Percentiles rank a stretch among this genome's conserved stretches.
phyloP scores from a whole-genome alignment of 2,888 invertebrate species.

The Mesopsocus fuscifrons region DNA sequence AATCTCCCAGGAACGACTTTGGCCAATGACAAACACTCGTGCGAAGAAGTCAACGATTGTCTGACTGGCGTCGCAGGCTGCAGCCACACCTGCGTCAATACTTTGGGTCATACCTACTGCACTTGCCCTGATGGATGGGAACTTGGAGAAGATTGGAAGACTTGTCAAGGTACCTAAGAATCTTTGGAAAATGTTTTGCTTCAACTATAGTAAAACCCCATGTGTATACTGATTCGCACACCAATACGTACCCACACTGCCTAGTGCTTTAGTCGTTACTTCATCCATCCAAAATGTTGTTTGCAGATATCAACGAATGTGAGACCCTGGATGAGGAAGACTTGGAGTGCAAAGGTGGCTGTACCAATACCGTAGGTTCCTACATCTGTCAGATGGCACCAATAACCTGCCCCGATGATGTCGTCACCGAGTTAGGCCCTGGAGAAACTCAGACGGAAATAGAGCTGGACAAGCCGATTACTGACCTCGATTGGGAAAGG shows the following conservation, averaged over 20 bases:
- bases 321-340: slow-evolving; percentile 24
- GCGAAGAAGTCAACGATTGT: slow-evolving; percentile 30
- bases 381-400: slow-evolving; percentile 32
- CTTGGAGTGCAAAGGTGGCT: slow-evolving; percentile 29
- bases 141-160: slow-evolving; percentile 15
- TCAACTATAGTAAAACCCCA: no score
- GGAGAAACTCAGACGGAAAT: slow-evolving; percentile 28
- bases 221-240: no score
- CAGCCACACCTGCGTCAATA: slow-evolving; percentile 36
- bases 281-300: no score
- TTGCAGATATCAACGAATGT: slow-evolving; percentile 36
- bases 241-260: no score
- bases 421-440: slow-evolving; percentile 26
- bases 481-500: slow-evolving; percentile 27
- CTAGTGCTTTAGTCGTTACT: no score
- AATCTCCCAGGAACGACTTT: slow-evolving; percentile 34
- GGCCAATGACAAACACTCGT: slow-evolving; percentile 32
- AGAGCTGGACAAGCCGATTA: slow-evolving; percentile 29
- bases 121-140: slow-evolving; percentile 14
- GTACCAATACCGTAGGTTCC: slow-evolving; percentile 39
- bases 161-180: slow-evolving; percentile 14
- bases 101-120: slow-evolving; percentile 25
- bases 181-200: no score
- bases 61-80: slow-evolving; percentile 27
- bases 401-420: slow-evolving; percentile 32